These are phyloP conservation scores for Urocolius indicus DNA, from an alignment of 2,113 vertebrate genomes.

Conservation along the genomic window DNA sequence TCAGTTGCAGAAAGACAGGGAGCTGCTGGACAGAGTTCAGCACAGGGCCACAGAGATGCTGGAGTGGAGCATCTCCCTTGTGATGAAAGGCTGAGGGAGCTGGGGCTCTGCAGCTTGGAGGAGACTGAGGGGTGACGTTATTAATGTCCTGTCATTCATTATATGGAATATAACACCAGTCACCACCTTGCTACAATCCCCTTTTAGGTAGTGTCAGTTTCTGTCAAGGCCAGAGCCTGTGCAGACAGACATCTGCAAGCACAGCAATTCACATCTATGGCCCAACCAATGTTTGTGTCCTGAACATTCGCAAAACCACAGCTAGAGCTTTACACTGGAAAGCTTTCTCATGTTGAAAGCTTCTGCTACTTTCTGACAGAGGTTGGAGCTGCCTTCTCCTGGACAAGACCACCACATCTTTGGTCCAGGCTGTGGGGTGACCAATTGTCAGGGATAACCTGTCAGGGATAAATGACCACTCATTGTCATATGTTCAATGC, in stretches of 20 bases:
- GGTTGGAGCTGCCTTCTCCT: not conserved
- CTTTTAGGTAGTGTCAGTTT: no score
- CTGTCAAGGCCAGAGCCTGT: not conserved
- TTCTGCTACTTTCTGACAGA: not conserved
- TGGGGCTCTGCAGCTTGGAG: no score
- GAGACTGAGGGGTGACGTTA: no score
- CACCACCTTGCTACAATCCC: no score
- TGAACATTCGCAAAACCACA: not conserved
- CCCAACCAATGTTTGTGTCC: not conserved
- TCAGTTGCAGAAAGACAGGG: no score
- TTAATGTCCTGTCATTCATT: no score
- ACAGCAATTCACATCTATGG: accelerated
- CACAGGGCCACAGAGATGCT: no score
- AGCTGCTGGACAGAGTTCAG: no score
- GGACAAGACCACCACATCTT: not conserved
- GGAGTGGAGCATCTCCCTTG: no score
- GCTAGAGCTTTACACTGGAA: not conserved
- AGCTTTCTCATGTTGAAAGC: not conserved
- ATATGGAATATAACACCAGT: no score
- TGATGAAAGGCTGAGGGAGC: no score
- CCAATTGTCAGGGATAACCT: not conserved
- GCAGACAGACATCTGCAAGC: not conserved
- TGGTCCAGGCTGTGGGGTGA: not conserved
- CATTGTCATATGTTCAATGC: constrained; percentile 67
- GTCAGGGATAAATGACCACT: constrained; percentile 28